Percentiles rank a stretch among this genome's conserved stretches.
These are phyloP conservation scores for Mactromeris polynyma DNA, from an alignment of 2,888 invertebrate genomes.

Conservation along the genomic window DNA sequence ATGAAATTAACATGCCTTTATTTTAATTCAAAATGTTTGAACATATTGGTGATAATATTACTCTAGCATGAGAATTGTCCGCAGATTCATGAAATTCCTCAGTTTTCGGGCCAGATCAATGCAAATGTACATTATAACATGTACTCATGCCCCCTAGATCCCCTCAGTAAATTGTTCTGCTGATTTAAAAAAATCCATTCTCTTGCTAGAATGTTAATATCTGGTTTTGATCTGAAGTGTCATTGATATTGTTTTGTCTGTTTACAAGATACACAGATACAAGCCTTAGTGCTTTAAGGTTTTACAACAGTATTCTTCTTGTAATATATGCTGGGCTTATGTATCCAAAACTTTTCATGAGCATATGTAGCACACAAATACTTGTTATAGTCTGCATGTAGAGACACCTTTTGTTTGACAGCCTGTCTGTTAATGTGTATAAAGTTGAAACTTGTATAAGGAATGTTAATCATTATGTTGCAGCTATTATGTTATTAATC, in stretches of 20 bases:
- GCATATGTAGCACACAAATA: background rate
- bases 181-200: no score
- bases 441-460: slow-evolving; percentile 30
- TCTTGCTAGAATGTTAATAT: no score
- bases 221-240: background rate
- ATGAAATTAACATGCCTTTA: no score
- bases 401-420: background rate
- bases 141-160: no score
- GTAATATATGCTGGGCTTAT: background rate
- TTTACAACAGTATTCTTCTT: background rate
- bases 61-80: no score
- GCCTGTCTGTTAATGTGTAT: slow-evolving; percentile 6
- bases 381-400: background rate
- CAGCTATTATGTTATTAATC: slow-evolving; percentile 36
- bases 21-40: no score
- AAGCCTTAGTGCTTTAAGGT: background rate
- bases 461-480: slow-evolving; percentile 41
- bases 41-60: no score
- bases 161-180: no score
- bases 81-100: no score
- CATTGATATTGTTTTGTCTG: background rate
- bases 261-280: background rate
- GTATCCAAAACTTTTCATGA: background rate
- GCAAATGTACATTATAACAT: no score
- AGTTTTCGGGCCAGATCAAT: no score